Evolutionary conservation across 2,113 vertebrate species (phyloP).

Genomic region (Heptranchias perlo): DNA sequence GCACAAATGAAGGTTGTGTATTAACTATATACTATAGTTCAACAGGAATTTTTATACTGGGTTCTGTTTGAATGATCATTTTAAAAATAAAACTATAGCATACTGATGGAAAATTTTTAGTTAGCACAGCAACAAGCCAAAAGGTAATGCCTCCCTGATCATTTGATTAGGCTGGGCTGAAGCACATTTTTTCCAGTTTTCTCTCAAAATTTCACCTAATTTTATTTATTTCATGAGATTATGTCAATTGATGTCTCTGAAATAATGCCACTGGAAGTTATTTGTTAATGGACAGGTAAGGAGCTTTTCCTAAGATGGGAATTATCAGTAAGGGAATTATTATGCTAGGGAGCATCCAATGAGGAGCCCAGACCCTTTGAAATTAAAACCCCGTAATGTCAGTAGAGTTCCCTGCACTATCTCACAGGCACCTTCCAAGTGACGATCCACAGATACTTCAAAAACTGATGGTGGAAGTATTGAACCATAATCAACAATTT

Average conservation of each 20-base stretch:
- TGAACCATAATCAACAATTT: neutral
- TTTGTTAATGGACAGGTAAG: neutral
- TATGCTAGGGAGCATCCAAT: neutral
- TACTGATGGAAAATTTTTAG: neutral
- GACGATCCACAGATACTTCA: neutral
- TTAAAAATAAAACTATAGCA: neutral
- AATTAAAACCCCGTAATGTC: neutral
- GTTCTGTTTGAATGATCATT: neutral
- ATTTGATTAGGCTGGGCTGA: neutral
- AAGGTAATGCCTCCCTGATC: neutral
- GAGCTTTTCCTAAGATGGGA: neutral
- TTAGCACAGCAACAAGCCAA: neutral
- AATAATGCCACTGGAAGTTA: neutral
- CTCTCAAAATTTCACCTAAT: neutral
- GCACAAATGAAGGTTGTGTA: neutral
- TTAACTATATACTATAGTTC: neutral
- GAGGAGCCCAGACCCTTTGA: neutral
- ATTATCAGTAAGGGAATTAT: neutral
- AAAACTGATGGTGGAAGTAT: neutral
- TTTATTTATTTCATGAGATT: neutral
- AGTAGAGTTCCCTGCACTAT: neutral
- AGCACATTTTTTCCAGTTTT: neutral
- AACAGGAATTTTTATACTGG: neutral
- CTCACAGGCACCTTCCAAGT: neutral
- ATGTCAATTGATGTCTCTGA: neutral